Percentiles rank a stretch among this genome's conserved stretches.
Evolutionary conservation across 37 sponge, comb jelly and placozoan genomes (phyloP).

Genomic region (Cliona cf. orientalis): DNA sequence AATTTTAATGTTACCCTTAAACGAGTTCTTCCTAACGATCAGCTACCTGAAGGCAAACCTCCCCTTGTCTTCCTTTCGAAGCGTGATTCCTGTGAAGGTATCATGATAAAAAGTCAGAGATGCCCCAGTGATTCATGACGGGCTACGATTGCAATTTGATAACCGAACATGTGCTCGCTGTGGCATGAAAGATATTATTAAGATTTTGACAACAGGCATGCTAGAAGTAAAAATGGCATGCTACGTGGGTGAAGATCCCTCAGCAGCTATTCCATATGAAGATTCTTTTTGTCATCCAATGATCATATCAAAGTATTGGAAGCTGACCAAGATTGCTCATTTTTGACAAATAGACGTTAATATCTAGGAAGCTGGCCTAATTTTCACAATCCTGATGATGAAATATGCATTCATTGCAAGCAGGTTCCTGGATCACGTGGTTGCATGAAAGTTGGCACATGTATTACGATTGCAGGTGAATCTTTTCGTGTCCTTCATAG

Average conservation of each 20-base stretch:
- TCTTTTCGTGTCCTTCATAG: no score
- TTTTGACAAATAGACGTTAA: no score
- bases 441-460: no score
- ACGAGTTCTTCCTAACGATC: no score
- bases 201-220: no score
- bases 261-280: constrained; percentile 15
- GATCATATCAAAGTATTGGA: no score
- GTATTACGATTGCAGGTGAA: no score
- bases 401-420: no score
- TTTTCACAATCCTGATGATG: no score
- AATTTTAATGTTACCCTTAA: background rate
- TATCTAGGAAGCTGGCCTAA: no score
- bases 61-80: constrained; percentile 20
- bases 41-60: background rate
- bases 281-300: constrained; percentile 48
- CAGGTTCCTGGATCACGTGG: no score
- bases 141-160: constrained; percentile 6
- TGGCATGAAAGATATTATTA: background rate
- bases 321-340: no score
- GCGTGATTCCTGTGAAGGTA: background rate
- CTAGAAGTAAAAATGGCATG: background rate
- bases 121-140: background rate
- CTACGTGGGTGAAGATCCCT: background rate
- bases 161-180: constrained; percentile 9
- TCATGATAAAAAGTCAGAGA: background rate